Evolutionary conservation across 92 coral and sea anemone genomes (phyloP), one percentile per base, ranked within the genome.

Genomic region (Nematostella vectensis): DNA sequence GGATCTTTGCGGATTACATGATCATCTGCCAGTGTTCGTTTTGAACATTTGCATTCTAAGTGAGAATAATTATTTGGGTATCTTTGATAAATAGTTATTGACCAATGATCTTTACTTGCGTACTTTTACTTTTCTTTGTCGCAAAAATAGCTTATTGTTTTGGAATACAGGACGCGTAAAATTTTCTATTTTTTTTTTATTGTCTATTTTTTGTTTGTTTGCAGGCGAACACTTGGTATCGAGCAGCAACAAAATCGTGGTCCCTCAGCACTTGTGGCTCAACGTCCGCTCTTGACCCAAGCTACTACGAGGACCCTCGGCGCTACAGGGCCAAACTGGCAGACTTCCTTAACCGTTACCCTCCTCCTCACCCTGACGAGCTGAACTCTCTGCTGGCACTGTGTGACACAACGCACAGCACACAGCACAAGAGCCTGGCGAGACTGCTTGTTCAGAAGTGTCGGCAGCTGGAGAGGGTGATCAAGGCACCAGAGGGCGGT

Each of bases 171-270:
- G n/a, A n/a, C n/a, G n/a, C n/a, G n/a, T n/a, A n/a, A n/a, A n/a
- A n/a, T n/a, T n/a, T n/a, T n/a, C n/a, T n/a, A n/a, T n/a, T 6
- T 33, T 33, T 33, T n/a, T 12, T 9, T n/a, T 49, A 29, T 50
- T 62, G 40, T n/a, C 1, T 19, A 24, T 33, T 39, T 27, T 63
- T 22, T 17, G 18, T 11, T 51, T 21, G 50, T 49, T 24, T 36
- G 2, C 56, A 91, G 98, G 98, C 98, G 21, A 88, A 86, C 57
- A 63, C 53, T 30, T 91, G 98, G 98, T 78, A 71, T 57, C 58
- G 59, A 12, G 67, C 62, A 55, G 96, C 96, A 0, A 65, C 79
- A 16, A 76, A 85, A 36, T 70, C 86, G 65, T 82, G 84, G 77
- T 76, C 84, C 1, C 60, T 79, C 10, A 61, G 74, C 1, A 20